Percentiles rank a stretch among this genome's conserved stretches.
These are phyloP conservation scores for Blastomussa wellsi DNA, from an alignment of 92 coral and sea anemone genomes.

Conservation along the genomic window DNA sequence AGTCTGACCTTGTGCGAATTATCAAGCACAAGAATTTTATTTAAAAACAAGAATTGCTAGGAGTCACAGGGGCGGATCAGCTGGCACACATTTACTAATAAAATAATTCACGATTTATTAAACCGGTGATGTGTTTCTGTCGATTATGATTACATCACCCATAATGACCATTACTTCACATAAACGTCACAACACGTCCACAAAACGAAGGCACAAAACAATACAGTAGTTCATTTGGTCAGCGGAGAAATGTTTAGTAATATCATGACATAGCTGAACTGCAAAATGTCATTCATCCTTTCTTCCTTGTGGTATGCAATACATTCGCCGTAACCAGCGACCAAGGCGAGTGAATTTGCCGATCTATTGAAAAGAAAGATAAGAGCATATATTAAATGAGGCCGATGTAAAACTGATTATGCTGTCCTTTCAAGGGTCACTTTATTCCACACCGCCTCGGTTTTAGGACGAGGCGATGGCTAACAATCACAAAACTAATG, in stretches of 20 bases:
- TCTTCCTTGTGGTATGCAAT: background rate
- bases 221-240: background rate
- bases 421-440: background rate
- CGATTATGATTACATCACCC: background rate
- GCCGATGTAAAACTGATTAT: background rate
- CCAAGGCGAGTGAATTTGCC: constrained; percentile 16
- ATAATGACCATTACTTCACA: background rate
- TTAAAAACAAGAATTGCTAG: no score
- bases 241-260: background rate
- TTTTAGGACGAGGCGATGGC: background rate
- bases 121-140: background rate
- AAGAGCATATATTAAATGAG: background rate
- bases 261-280: background rate
- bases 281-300: background rate
- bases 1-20: no score
- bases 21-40: no score
- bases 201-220: background rate
- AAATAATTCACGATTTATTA: background rate
- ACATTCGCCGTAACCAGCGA: constrained; percentile 5
- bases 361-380: background rate
- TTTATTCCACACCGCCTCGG: no score
- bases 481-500: no score
- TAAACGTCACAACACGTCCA: background rate
- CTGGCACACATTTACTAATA: background rate
- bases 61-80: background rate